phyloP scores from a whole-genome alignment of 1,140 invertebrate species.

The Linepithema humile region DNA sequence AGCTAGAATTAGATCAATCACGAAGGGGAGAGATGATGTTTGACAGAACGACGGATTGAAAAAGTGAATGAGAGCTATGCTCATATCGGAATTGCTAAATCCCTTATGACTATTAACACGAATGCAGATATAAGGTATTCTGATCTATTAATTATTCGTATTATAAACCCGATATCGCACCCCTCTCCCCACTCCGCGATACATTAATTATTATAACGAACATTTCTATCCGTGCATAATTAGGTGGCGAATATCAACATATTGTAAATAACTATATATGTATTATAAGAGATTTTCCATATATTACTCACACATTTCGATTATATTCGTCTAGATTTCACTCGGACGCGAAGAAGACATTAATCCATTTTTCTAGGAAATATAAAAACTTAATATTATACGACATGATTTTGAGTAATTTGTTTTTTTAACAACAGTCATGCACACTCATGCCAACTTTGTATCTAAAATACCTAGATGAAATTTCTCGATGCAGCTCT shows the following conservation, averaged over 20 bases:
- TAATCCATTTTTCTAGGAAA: neutral
- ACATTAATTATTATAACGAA: conserved; percentile 38
- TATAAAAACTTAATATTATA: neutral
- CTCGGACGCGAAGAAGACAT: neutral
- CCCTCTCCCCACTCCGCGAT: too few relatives aligned
- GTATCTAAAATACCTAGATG: neutral
- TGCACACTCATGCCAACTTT: neutral
- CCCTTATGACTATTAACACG: conserved; percentile 28
- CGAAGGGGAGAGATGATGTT: conserved; percentile 30
- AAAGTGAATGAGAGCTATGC: conserved; percentile 59
- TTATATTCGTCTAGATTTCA: neutral
- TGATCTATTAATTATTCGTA: conserved; percentile 55
- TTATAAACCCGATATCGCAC: conserved; percentile 35
- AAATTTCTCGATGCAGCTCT: neutral
- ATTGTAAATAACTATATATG: conserved; percentile 24
- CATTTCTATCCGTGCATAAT: conserved; percentile 51
- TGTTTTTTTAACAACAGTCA: neutral
- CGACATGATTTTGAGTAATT: neutral
- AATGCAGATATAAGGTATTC: conserved; percentile 57
- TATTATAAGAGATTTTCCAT: neutral
- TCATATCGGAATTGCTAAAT: conserved; percentile 38
- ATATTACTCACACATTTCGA: neutral
- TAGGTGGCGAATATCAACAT: conserved; percentile 21
- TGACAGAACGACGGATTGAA: conserved; percentile 51
- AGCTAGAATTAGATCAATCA: conserved; percentile 64